Evolutionary conservation across 2,888 invertebrate genomes (phyloP).

Genomic region (Luperina testacea): DNA sequence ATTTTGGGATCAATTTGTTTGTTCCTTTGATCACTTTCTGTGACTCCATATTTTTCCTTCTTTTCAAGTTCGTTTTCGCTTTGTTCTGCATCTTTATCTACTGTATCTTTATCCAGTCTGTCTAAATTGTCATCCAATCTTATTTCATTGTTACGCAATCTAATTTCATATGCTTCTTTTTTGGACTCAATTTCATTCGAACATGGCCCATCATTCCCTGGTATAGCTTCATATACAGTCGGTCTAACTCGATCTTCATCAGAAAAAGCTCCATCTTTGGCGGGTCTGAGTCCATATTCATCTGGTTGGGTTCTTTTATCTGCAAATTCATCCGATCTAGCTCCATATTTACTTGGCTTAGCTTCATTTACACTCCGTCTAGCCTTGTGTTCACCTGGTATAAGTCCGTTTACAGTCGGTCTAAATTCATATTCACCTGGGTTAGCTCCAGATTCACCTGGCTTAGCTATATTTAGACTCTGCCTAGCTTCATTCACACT

Average conservation of each 20-base stretch:
- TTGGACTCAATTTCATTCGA: not conserved
- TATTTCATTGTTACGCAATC: not conserved
- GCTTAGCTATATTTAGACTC: no score
- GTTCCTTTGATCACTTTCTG: not conserved
- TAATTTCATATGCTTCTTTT: not conserved
- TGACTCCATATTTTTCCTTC: not conserved
- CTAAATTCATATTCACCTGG: not conserved
- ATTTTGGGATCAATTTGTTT: constrained; percentile 2
- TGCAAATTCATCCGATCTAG: not conserved
- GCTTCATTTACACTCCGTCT: not conserved
- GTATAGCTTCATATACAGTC: not conserved
- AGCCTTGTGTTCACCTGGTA: not conserved
- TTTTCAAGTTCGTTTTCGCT: constrained; percentile 6
- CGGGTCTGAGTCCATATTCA: not conserved
- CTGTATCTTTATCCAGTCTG: not conserved
- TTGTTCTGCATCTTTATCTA: not conserved
- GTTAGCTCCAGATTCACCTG: not conserved
- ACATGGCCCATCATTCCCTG: not conserved
- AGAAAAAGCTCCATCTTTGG: not conserved
- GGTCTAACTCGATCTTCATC: not conserved
- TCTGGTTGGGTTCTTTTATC: not conserved
- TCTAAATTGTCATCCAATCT: not conserved
- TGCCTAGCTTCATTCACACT: no score
- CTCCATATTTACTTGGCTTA: not conserved
- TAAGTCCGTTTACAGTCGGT: not conserved